Evolutionary conservation across 2,113 vertebrate genomes (phyloP), one percentile per base, ranked within the genome.

Genomic region (Coregonus clupeaformis): DNA sequence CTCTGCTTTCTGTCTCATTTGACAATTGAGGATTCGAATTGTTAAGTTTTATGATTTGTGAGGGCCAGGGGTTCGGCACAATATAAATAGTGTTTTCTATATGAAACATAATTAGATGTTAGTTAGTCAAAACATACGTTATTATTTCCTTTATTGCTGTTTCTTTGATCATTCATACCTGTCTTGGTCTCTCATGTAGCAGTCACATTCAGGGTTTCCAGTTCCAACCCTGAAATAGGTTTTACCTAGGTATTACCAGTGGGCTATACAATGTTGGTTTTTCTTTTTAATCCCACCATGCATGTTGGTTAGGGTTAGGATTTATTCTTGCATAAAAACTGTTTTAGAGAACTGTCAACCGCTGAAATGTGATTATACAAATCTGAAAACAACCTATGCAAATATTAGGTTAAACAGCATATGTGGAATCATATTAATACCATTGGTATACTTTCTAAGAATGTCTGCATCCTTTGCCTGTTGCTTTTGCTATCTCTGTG

Each of bases 51-150:
- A 60, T 6, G 6, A 22, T 60, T 80, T 74, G 78, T 72, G 57
- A 71, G 77, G 25, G 36, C 29, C 70, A 29, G 71, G n/a, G 57
- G 76, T 55, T 60, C 0, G 78, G 68, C 75, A 77, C 27, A 66
- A 25, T 69, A 47, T 64, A 64, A 75, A 55, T 1, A 16, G 16
- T 55, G 3, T 60, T 60, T 22, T 60, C n/a, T 60, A 22, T 24
- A 60, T 52, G 49, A 60, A 16, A 52, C 12, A 52, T 55, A 60
- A 60, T 55, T 20, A 55, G 14, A 55, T 14, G 20, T 18, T 55
- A 55, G 14, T 55, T n/a, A 22, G n/a, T 6, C 1, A 22, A 60
- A 22, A 60, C n/a, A 60, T 60, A 24, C 6, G 5, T 52, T 52
- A 52, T 52, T 18, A 52, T 52, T 52, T 16, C 49, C 16, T 52